Evolutionary conservation across 2,888 invertebrate species (phyloP), one percentile per base, ranked within the genome.

Genomic region (Leptopilina myrica): DNA sequence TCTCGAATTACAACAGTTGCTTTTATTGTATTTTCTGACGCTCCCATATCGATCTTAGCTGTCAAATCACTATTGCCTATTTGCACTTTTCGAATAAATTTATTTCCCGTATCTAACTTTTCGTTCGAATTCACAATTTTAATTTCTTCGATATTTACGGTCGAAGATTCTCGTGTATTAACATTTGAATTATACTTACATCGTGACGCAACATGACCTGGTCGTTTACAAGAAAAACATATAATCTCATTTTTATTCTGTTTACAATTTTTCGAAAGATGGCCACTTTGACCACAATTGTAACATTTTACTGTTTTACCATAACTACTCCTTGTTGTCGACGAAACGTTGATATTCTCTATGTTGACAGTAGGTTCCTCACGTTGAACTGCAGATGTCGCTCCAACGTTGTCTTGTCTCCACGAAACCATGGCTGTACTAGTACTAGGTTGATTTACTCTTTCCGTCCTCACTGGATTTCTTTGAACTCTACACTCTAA

Each of bases 41-140:
- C 65, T 2, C 65, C 78, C 79, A 79, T 79, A 33, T 81, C 78
- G 14, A 80, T 78, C 3, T 65, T 65, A 1, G 80, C 80, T 46
- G 56, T 4, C 6, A 78, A 3, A 12, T 69, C n/a, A 4, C 26
- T 26, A 1, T 49, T 26, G 15, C 64, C 76, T 6, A 80, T 15
- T 43, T 6, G 20, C 12, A 80, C 49, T 2, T 7, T 7, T 0
- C 80, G 69, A 12, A 80, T 12, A 26, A 80, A 80, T 43, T 80
- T 78, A 7, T 62, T 40, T 43, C 73, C 73, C 12, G 20, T 9
- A 11, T 64, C 40, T 14, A 14, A 12, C 15, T 26, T 64, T 12
- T 26, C 40, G 6, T 2, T 3, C 40, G n/a, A 33, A 40, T 69
- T 20, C 14, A 79, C 69, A 33, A 76, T 7, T 2, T 46, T 69